A percentile compares a stretch with the other conserved stretches of the same genome.
Evolutionary conservation across 35 echinoderm and acorn worm genomes (phyloP).

Genomic region (Heliocidaris erythrogramma): DNA sequence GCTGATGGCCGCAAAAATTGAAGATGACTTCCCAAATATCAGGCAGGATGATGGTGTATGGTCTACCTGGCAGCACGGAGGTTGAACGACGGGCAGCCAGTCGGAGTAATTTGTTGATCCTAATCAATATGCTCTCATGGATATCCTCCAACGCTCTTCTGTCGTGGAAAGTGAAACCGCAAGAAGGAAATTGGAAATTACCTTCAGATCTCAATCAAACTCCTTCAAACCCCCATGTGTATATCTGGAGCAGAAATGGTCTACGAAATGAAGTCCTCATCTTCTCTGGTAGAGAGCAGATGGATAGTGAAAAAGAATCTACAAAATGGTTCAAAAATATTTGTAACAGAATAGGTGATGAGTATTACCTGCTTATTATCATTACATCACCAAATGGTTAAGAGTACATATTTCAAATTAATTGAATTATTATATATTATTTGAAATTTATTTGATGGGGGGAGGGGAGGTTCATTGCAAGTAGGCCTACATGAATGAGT

Average conservation of each 20-base stretch:
- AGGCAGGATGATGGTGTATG: not conserved
- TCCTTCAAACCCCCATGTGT: not conserved
- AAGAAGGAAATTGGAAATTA: not conserved
- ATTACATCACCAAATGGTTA: too few species aligned
- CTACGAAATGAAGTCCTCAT: not conserved
- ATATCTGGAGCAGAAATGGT: not conserved
- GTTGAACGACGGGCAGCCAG: not conserved
- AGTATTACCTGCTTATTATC: too few species aligned
- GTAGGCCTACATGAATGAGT: too few species aligned
- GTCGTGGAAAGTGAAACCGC: not conserved
- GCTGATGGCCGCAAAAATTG: not conserved
- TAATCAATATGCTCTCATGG: not conserved
- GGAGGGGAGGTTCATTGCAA: too few species aligned
- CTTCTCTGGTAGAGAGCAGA: not conserved
- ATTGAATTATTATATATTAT: too few species aligned
- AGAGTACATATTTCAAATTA: too few species aligned
- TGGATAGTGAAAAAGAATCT: not conserved
- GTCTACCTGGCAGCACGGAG: not conserved
- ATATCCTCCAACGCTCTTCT: not conserved
- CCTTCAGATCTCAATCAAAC: not conserved
- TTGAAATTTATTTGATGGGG: too few species aligned
- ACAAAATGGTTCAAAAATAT: too few species aligned
- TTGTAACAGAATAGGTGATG: too few species aligned
- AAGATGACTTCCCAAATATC: not conserved
- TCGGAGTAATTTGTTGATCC: not conserved